These are phyloP conservation scores for Hippocampus comes DNA, from an alignment of 2,113 vertebrate species.

Conservation along the genomic window DNA sequence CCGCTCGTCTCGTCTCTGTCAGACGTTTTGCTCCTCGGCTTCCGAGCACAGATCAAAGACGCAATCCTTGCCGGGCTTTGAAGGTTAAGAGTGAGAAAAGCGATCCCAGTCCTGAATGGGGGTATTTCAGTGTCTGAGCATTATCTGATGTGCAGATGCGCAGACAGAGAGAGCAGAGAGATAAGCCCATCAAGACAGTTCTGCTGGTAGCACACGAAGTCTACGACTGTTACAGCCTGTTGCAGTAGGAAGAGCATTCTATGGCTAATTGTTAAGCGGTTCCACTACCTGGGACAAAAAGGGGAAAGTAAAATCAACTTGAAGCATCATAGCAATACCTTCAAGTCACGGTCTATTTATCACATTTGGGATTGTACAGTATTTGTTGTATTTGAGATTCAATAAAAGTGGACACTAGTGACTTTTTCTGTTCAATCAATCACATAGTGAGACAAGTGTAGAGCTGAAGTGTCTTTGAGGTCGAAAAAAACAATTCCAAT, in stretches of 20 bases:
- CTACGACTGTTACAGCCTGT: slow-evolving; percentile 33
- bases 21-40: slow-evolving; percentile 53
- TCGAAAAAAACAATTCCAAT: background rate
- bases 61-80: slow-evolving; percentile 62
- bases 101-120: slow-evolving; percentile 34
- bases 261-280: slow-evolving; percentile 15
- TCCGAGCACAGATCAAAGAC: slow-evolving; percentile 65
- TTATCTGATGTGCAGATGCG: slow-evolving; percentile 27
- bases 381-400: background rate
- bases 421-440: background rate
- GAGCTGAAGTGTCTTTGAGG: background rate
- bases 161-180: slow-evolving; percentile 8
- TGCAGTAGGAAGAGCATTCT: slow-evolving; percentile 26
- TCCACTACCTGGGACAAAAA: slow-evolving; percentile 20
- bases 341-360: background rate
- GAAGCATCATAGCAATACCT: background rate
- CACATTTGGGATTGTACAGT: background rate
- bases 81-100: slow-evolving; percentile 64
- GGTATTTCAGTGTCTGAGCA: slow-evolving; percentile 8
- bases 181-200: slow-evolving; percentile 28
- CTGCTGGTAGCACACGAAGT: slow-evolving; percentile 19
- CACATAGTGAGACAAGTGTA: background rate
- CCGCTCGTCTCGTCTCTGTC: slow-evolving; percentile 56
- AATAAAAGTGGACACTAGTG: background rate
- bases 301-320: slow-evolving; percentile 1